Evolutionary conservation across 2,888 invertebrate species (phyloP).

Genomic region (Anthoptus insignis): DNA sequence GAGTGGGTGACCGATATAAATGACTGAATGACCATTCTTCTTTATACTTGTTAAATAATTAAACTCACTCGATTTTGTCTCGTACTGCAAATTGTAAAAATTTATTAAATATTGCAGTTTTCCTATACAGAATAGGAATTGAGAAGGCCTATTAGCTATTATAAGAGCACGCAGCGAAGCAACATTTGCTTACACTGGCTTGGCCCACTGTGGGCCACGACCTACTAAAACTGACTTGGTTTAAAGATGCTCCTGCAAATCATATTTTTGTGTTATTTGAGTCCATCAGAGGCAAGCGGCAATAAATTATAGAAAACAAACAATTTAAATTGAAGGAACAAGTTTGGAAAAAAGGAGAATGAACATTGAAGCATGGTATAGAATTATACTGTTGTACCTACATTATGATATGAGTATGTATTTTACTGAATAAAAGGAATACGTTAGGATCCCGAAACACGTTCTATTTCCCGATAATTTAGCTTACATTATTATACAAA

Average conservation of each 20-base stretch:
- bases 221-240: constrained; percentile 29
- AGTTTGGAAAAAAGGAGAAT: too few species aligned
- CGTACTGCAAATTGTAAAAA: constrained; percentile 10
- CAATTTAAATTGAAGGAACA: too few species aligned
- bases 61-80: neutral
- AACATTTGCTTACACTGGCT: constrained; percentile 41
- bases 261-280: neutral
- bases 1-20: too few species aligned
- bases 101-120: constrained; percentile 13
- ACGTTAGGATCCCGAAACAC: too few species aligned
- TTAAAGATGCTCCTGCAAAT: neutral
- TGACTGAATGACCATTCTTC: too few species aligned
- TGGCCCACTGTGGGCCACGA: constrained; percentile 32
- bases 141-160: constrained; percentile 27
- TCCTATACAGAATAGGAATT: constrained; percentile 30
- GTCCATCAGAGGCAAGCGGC: neutral
- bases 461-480: too few species aligned
- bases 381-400: too few species aligned
- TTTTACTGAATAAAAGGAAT: too few species aligned
- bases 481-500: too few species aligned
- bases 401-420: too few species aligned
- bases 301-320: neutral
- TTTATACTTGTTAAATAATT: too few species aligned
- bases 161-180: constrained; percentile 38
- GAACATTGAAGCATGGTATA: too few species aligned